phyloP scores from a whole-genome alignment of 2,113 vertebrate genomes.

The Vanacampus margaritifer region DNA sequence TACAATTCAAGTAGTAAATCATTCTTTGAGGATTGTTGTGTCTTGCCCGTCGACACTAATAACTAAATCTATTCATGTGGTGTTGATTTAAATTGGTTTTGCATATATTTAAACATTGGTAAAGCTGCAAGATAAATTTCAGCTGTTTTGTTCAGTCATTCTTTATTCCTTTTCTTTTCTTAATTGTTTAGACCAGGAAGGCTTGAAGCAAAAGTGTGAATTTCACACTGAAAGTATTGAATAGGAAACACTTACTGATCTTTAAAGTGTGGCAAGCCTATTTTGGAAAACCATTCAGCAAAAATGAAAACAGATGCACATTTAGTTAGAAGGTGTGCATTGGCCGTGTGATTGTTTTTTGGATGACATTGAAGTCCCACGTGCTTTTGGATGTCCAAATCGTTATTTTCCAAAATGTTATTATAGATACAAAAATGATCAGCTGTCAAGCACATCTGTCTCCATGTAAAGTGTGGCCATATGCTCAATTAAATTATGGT shows the following conservation, averaged over 20 bases:
- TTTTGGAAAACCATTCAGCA: neutral
- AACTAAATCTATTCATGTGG: neutral
- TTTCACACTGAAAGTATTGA: neutral
- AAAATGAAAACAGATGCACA: neutral
- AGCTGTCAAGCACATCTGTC: slow-evolving; percentile 1
- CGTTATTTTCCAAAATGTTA: neutral
- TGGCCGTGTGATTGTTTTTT: neutral
- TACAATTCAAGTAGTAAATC: neutral
- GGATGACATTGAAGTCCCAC: neutral
- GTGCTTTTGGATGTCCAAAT: neutral
- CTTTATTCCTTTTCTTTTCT: neutral
- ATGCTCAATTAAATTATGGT: neutral
- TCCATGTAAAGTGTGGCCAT: neutral
- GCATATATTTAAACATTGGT: neutral
- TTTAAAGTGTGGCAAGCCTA: neutral
- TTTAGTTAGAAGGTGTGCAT: neutral
- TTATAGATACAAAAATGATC: neutral
- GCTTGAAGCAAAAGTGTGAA: neutral
- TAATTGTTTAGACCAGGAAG: neutral
- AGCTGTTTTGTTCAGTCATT: neutral
- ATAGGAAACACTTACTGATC: neutral
- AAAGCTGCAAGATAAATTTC: neutral
- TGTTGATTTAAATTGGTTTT: neutral
- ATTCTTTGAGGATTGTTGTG: neutral
- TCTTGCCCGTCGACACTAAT: neutral